Evolutionary conservation across 2,888 invertebrate genomes (phyloP), one percentile per base, ranked within the genome.

Genomic region (Plebejus melissa): DNA sequence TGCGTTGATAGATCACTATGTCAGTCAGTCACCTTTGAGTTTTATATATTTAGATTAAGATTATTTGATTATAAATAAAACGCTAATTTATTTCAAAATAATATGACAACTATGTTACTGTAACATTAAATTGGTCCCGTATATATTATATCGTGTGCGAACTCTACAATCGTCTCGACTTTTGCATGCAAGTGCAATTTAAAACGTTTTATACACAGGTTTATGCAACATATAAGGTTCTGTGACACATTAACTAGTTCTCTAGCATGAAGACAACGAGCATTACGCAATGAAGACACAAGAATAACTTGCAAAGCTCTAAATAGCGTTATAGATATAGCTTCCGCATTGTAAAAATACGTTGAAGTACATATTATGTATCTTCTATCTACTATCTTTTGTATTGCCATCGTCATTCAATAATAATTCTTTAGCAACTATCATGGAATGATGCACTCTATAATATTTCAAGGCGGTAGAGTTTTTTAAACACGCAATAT

Each of bases 341-440:
- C 71, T 71, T 46, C 71, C 71, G 71, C 41, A 46, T 71, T 71
- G 71, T 71, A 71, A 71, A 71, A 71, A 46, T 28, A 71, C 71
- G 46, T 28, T 71, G 9, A 71, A 71, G 65, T 16, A 13, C 32
- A 13, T 4, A 16, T 1, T 46, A 54, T 36, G 36, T 65, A 65
- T 65, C 32, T 65, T 11, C 32, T 32, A 65, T 9, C 4, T 58
- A 60, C 28, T 4, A 11, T 60, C 4, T 36, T 36, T 65, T 36
- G 65, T 65, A 28, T 65, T 32, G 32, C 11, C 32, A 65, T 65
- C 60, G 28, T 28, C 65, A 65, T 65, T 65, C 22, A 22, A 28
- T 28, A 22, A 28, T 28, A 65, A 16, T 32, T 11, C 28, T 65
- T 65, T 65, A 16, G 1, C 32, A 16, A 65, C 32, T 5, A 65